Base-by-base conservation (phyloP, 1,140 invertebrate genomes). In the Thaumetopoea pityocampa region DNA sequence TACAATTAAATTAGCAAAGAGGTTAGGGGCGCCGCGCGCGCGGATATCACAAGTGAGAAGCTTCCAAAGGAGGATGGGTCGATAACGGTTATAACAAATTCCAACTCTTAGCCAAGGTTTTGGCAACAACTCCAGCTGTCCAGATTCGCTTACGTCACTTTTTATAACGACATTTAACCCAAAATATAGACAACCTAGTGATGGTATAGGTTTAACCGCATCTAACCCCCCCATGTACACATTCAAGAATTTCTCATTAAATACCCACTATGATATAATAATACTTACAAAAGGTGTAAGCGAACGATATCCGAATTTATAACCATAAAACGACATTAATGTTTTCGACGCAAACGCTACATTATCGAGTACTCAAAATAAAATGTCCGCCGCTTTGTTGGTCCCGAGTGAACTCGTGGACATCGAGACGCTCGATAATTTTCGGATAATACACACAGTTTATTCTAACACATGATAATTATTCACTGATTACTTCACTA, bases 301-400 rank as follows among this genome's bases (percentile, higher is more conserved):
- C 77, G 71, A 71, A 81, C 69, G 64, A 81, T 84, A 74, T 78
- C 56, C 69, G 51, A 81, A 79, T 72, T 72, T 65, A 72, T 76
- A 72, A 81, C 74, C 67, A 81, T 78, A 78, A 80, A 84, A 81
- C 72, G 72, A 79, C 79, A 83, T 83, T 70, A 81, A 83, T 81
- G 66, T 81, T 81, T 81, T 80, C 80, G 68, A 85, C 70, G 72
- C 80, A 82, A 82, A 77, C 76, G 81, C 83, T 85, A 85, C 83
- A 85, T 85, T 82, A 81, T 85, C 80, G 78, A 84, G 76, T 84
- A 85, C 79, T 85, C 79, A 83, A 85, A 85, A 85, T 85, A 85
- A 85, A 84, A 85, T 85, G 83, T 85, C 83, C 81, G 83, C 83
- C 83, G 83, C 83, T 85, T 81, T 83, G 83, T 84, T 83, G 81